Base-by-base conservation (phyloP, 2,888 invertebrate species). In the Tipula helvola region DNA sequence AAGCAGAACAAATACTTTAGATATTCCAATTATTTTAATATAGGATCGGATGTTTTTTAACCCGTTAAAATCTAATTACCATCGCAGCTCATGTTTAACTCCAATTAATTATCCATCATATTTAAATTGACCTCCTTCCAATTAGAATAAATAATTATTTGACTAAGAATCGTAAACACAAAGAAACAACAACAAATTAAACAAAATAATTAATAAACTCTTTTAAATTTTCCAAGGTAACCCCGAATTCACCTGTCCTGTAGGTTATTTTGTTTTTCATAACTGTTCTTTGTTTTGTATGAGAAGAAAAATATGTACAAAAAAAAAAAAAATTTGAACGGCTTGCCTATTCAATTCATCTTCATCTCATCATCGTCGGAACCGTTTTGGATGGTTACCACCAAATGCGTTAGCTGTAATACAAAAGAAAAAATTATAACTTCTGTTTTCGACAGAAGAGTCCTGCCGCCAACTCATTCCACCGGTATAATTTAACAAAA, bases 361-460 rank as follows among this genome's bases (percentile, higher is more conserved):
- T 84, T 84, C 84, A 12, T 84, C 84, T 18, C 84, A 39, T 84
- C 84, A 84, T 39, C n/a, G 39, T 84, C 28, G 2, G 8, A 57
- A 16, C 8, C 52, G 5, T 71, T 28, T 71, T 12, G 18, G 28
- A 28, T 71, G 71, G 71, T 71, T 71, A 71, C 71, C 28, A 71
- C 71, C 71, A 71, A 71, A 71, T 71, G 71, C 28, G 28, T 71
- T 71, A 71, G 41, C 84, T 84, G 39, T 84, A 36, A 84, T 39
- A 84, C 13, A 84, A 84, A 84, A 84, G 16, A 39, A 39, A 10
- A 84, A 36, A 39, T 8, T 84, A n/a, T 39, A 41, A 84, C 84
- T 84, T 84, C 36, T 84, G 84, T 84, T 84, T 84, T 84, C 84
- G 84, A 84, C 84, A 84, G 84, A 84, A 84, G 39, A 13, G 84